Evolutionary conservation across 2,888 invertebrate species (phyloP), one percentile per base, ranked within the genome.

Genomic region (Morpho achilles): DNA sequence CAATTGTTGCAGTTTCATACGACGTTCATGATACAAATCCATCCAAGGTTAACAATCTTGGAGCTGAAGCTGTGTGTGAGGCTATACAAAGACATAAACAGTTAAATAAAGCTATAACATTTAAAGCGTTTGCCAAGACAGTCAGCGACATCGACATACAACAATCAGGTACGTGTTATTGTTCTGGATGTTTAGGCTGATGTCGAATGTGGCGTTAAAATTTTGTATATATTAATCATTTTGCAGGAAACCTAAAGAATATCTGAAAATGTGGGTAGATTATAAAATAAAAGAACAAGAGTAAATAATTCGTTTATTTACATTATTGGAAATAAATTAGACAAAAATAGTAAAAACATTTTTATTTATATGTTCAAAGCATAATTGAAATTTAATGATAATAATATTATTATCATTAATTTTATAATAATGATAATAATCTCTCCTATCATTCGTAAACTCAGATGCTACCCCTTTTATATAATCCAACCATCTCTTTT

Each of bases 121-220:
- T 75, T 76, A 89, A 89, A 89, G 89, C 88, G 71, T 74, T 82
- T 82, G 81, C 80, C 80, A 85, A 82, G 73, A 83, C 84, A 82
- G 65, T 73, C 79, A 83, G 82, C 83, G 64, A 87, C 85, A 87
- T 73, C 71, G 68, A 82, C 72, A 77, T 72, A 64, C 48, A 53
- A 53, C 46, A 53, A 6, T 46, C 9, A 47, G 8, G 8, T 39
- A 10, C 8, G 10, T 53, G 53, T 41, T 52, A 46, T 47, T 40
- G 56, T 58, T 3, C 43, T n/a, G 49, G 59, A 59, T 44, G 65
- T 69, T 62, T 56, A 55, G 61, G 72, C 76, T 75, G 74, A 72
- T 76, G 75, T 80, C 73, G 16, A 39, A 39, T 16, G 39, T 32
- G 8, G 10, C 0, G 32, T 32, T 5, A 32, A 16, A 32, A 32